Conservation (phyloP, 2,113 vertebrate species). For the Mellivora capensis region DNA sequence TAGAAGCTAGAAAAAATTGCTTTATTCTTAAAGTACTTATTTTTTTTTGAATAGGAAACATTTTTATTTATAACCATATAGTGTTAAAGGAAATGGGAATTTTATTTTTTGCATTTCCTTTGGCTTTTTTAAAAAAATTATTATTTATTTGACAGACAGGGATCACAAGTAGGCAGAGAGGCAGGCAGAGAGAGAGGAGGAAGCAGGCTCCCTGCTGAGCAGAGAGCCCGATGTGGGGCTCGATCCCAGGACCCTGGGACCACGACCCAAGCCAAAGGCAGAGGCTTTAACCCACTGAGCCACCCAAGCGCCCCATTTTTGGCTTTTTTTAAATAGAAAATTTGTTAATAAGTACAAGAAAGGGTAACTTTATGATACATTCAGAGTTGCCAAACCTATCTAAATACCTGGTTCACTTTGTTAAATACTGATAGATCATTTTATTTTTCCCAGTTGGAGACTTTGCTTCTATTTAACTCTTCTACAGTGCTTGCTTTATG, state of each 20-base stretch:
- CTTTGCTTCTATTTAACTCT: background rate
- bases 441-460: background rate
- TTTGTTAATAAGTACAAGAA: background rate
- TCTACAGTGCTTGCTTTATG: conserved; percentile 1
- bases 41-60: conserved; percentile 7
- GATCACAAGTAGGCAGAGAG: too few species aligned
- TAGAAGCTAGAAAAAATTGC: conserved; percentile 25
- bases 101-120: background rate
- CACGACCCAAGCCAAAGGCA: too few species aligned
- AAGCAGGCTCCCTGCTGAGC: too few species aligned
- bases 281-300: too few species aligned
- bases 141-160: too few species aligned
- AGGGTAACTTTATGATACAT: background rate
- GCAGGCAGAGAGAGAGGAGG: too few species aligned
- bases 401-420: background rate
- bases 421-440: background rate
- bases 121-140: background rate
- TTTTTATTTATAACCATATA: conserved; percentile 12
- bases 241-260: too few species aligned
- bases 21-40: background rate
- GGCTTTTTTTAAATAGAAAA: background rate
- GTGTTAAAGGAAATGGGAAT: background rate
- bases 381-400: background rate
- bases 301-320: too few species aligned
- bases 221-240: too few species aligned